Evolutionary conservation across 2,888 invertebrate genomes (phyloP), one percentile per base, ranked within the genome.

Genomic region (Phasia obesa): DNA sequence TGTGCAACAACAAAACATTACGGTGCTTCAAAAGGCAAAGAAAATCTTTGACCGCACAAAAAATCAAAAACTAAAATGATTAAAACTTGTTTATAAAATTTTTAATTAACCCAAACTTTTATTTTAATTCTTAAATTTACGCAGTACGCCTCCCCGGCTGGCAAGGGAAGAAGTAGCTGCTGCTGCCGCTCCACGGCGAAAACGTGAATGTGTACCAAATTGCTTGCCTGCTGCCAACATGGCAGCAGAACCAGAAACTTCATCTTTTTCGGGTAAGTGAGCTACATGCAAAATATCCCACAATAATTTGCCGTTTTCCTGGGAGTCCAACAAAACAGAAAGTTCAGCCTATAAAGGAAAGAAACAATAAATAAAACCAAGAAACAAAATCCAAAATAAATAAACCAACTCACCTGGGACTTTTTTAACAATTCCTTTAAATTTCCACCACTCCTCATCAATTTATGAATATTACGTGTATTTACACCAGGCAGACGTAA

Each of bases 401-500:
- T 6, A 25, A 31, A 7, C 15, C 5, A 42, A 38, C 44, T 47
- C 44, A 94, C 95, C 92, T 94, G 91, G 23, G 92, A 92, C 81
- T 94, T 90, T 81, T 92, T 92, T 55, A 94, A 91, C 51, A 95
- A 90, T 87, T 94, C 92, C 86, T 94, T 94, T 79, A 98, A 90
- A 71, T 94, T 94, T 67, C 93, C 90, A 4, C 95, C 96, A 87
- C 94, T 94, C 86, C 96, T 95, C 92, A 99, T 93, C 73, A 99
- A 92, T 15, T 92, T 88, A 70, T 94, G 93, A 5, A 97, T 93
- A 91, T 98, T 99, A 91, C 97, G 97, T 0, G 96, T 94, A 84
- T 95, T 95, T 5, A 98, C 94, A 9, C 98, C 98, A 0, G 98
- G 98, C 87, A 98, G 92, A 90, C 96, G 97, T 25, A 95, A 92